phyloP scores from a whole-genome alignment of 2,113 vertebrate genomes.

The Misgurnus mizolepis region DNA sequence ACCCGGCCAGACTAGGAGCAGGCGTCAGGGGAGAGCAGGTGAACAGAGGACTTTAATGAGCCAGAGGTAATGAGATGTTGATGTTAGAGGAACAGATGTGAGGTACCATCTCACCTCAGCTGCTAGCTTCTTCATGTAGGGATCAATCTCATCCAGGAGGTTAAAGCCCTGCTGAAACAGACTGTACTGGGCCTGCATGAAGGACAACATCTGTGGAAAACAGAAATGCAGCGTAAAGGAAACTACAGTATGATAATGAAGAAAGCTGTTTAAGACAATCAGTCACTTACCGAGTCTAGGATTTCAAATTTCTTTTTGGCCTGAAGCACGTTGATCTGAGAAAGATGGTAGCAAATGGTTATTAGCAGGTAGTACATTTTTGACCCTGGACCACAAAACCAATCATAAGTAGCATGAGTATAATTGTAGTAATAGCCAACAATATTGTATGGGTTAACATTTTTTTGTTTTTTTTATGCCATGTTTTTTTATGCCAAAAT shows the following conservation, averaged over 20 bases:
- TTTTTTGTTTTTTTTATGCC: no score
- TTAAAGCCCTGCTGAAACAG: conserved; percentile 96
- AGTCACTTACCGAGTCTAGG: conserved; percentile 74
- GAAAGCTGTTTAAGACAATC: conserved; percentile 71
- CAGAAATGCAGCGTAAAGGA: background rate
- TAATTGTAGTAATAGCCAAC: no score
- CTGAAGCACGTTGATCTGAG: conserved; percentile 80
- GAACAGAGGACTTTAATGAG: background rate
- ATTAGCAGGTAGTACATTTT: background rate
- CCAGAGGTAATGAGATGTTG: background rate
- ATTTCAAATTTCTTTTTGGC: conserved; percentile 84
- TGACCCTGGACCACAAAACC: no score
- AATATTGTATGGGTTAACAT: no score
- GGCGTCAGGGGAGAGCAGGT: conserved; percentile 14
- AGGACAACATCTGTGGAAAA: conserved; percentile 87
- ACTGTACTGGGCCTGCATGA: conserved; percentile 96
- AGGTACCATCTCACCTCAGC: conserved; percentile 79
- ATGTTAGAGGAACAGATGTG: conserved; percentile 28
- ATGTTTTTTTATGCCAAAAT: no score
- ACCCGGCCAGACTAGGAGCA: conserved; percentile 11
- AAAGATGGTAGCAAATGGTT: background rate
- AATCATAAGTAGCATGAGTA: no score
- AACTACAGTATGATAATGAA: background rate
- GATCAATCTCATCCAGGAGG: conserved; percentile 89
- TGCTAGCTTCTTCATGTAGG: conserved; percentile 94